Base-by-base conservation (phyloP, 2,888 invertebrate genomes). In the Macrosiphum euphorbiae region DNA sequence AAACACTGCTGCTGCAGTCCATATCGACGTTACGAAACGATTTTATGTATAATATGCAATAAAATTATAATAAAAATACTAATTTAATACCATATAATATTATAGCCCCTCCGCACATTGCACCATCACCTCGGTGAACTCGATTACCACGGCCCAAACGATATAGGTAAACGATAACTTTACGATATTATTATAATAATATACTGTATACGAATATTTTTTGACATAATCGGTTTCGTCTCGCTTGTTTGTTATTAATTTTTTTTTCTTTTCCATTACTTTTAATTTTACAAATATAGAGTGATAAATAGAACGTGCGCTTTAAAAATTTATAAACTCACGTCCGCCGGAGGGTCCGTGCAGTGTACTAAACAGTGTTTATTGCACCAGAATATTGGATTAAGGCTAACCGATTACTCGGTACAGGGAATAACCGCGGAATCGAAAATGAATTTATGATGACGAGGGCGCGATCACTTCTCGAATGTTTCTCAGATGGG, bases 301-400 rank as follows among this genome's bases (percentile, higher is more conserved):
- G 85, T 44, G 91, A 91, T 91, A 58, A 58, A 91, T 86, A 85
- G 44, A 44, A n/a, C n/a, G 58, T n/a, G 55, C 3, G 47, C n/a
- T 50, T 67, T 41, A 88, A 55, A 88, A 88, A 52, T 91, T 35
- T 85, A 85, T 44, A 47, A n/a, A 5, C 78, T 26, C 84, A 10
- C 55, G 91, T 55, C 47, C 47, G 90, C 24, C 16, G 67, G 61
- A n/a, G 4, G 52, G 20, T 24, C 0, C 26, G 35, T 16, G 35
- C 61, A 55, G 35, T 67, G 58, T 78, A 20, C 35, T 84, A 55
- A 91, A 91, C 85, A 55, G 55, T 91, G 85, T 91, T 91, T 91
- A 91, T 91, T 44, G 91, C 91, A 26, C 84, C 26, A 35, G 55
- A 85, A 85, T 35, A 78, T 55, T 52, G 52, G 78, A 90, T 84